Percentiles rank a stretch among this genome's conserved stretches.
Evolutionary conservation across 2,797 vertebrate species (phyloP).

Genomic region (Mycteria americana): DNA sequence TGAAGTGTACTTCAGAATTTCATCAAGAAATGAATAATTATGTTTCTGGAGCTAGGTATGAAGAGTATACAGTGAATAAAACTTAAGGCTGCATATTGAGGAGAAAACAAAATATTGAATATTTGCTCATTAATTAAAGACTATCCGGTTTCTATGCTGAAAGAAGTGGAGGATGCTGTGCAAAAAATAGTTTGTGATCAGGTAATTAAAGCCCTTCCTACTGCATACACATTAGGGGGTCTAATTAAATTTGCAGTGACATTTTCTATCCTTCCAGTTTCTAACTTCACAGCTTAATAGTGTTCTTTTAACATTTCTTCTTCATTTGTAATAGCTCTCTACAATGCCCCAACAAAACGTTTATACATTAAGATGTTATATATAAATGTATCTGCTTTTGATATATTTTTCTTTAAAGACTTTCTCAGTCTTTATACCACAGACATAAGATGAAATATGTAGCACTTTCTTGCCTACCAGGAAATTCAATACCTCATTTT

Average conservation of each 20-base stretch:
- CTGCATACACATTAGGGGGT: conserved; percentile 25
- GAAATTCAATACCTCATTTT: not conserved
- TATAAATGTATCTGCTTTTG: not conserved
- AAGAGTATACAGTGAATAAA: not conserved
- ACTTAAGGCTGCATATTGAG: not conserved
- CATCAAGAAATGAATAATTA: not conserved
- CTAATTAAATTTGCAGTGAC: conserved; percentile 44
- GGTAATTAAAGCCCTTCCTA: conserved; percentile 54
- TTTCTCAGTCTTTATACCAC: not conserved
- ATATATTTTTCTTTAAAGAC: not conserved
- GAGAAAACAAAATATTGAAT: conserved; percentile 24
- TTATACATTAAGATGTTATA: not conserved
- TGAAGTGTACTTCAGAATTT: conserved; percentile 31
- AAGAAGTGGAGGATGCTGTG: not conserved
- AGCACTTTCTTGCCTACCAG: not conserved
- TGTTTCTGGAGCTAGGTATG: not conserved
- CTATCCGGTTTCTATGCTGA: not conserved
- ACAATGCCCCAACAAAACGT: not conserved
- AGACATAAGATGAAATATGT: not conserved
- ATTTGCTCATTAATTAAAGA: conserved; percentile 33
- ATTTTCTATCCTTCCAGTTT: conserved; percentile 48
- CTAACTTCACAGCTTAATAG: conserved; percentile 22
- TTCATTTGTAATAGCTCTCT: not conserved
- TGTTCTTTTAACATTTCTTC: conserved; percentile 9
- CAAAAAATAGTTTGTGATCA: conserved; percentile 48